Evolutionary conservation across 2,113 vertebrate species (phyloP).

Genomic region (Xerus inauris): DNA sequence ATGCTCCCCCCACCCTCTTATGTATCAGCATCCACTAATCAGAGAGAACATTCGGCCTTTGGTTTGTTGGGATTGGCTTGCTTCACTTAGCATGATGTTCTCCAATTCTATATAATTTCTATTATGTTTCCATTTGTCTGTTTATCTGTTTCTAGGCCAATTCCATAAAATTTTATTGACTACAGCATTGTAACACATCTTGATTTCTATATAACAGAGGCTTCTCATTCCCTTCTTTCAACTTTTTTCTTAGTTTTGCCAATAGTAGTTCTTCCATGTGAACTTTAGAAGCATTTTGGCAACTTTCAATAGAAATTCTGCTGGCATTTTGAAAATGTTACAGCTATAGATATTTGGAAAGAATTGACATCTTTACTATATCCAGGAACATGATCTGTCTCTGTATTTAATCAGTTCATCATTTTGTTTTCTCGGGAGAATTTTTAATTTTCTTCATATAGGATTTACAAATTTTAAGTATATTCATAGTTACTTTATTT

Average conservation of each 20-base stretch:
- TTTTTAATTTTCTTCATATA: neutral
- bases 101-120: neutral
- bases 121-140: neutral
- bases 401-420: neutral
- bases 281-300: neutral
- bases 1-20: no score
- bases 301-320: neutral
- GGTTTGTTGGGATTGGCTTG: no score
- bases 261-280: neutral
- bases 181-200: neutral
- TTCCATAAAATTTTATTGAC: neutral
- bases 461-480: neutral
- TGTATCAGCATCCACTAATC: no score
- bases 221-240: neutral
- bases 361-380: neutral
- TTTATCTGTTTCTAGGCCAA: neutral
- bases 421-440: neutral
- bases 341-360: neutral
- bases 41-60: no score
- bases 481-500: slow-evolving; percentile 1
- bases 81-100: no score
- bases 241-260: neutral
- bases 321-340: neutral
- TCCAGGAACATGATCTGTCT: neutral
- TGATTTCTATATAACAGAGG: neutral